Base-by-base conservation (phyloP, 2,888 invertebrate species). In the Xanthia togata region DNA sequence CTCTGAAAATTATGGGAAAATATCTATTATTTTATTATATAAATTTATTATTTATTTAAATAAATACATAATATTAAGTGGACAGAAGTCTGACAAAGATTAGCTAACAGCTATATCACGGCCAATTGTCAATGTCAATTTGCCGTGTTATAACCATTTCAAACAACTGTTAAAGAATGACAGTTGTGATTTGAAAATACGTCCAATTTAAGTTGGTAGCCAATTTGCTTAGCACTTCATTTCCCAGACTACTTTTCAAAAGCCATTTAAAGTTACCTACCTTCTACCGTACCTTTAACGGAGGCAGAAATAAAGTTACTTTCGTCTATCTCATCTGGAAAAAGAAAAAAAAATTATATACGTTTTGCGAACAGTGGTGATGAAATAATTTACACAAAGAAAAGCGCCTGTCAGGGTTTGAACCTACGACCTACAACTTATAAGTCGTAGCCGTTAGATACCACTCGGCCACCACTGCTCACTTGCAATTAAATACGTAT, bases 281-380 rank as follows among this genome's bases (percentile, higher is more conserved):
- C n/a, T n/a, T n/a, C n/a, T n/a, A n/a, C n/a, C 9, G 11, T 68
- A 68, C 68, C 55, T 55, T 20, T n/a, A 0, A 2, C 6, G 6
- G 4, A 0, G 6, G 0, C 1, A 23, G 31, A 0, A 67, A 35
- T 50, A 2, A 3, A 0, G 6, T 55, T 68, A 23, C 1, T 11
- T 5, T 31, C 41, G 63, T 44, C 5, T 23, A 23, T 4, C 44
- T 70, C 70, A 14, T 70, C 70, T 70, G 41, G 9, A 62, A 70
- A 41, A 41, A 57, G 31, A 31, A 31, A 31, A 31, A n/a, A 31
- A 31, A 31, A 31, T 31, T 31, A 31, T 31, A 57, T 57, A 31
- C 31, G 31, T 31, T 31, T 31, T 31, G 31, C 1, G 31, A 31
- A 2, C 2, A 31, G 31, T 31, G 31, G 31, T 31, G 31, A 31